A percentile compares a stretch with the other conserved stretches of the same genome.
These are phyloP conservation scores for Aphelinus certus DNA, from an alignment of 1,140 invertebrate species.

Conservation along the genomic window DNA sequence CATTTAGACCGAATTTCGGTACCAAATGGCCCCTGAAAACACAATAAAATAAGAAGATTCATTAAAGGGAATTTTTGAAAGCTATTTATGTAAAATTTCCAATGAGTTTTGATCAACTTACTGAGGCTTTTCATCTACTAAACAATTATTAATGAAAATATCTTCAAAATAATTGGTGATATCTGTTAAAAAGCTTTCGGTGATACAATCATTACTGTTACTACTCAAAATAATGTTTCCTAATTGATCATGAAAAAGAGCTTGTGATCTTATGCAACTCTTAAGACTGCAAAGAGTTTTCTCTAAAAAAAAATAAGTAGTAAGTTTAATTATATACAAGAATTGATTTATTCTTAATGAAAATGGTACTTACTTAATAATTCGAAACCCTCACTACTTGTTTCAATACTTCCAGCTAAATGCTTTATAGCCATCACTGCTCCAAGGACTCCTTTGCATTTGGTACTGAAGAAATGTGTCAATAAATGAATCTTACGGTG, in stretches of 20 bases:
- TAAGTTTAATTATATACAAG: conserved; percentile 1
- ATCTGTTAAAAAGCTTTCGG: conserved; percentile 69
- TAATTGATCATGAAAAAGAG: conserved; percentile 80
- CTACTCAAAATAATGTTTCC: conserved; percentile 66
- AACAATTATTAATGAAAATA: conserved; percentile 65
- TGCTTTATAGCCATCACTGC: conserved; percentile 66
- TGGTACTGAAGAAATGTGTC: conserved; percentile 52
- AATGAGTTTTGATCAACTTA: conserved; percentile 15
- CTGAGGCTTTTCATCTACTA: conserved; percentile 41
- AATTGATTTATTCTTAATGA: neutral
- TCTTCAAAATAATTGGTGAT: conserved; percentile 71
- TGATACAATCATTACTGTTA: conserved; percentile 60
- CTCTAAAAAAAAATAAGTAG: conserved; percentile 50
- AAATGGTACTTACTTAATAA: conserved; percentile 51
- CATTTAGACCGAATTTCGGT: conserved; percentile 52
- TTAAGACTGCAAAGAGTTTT: conserved; percentile 55
- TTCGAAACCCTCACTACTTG: conserved; percentile 48
- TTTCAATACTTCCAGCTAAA: conserved; percentile 52
- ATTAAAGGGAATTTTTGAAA: too few relatives aligned
- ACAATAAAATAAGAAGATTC: neutral
- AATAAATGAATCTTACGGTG: too few relatives aligned
- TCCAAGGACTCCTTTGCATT: conserved; percentile 63
- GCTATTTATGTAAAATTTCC: neutral
- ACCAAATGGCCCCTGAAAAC: conserved; percentile 45
- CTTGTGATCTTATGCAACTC: conserved; percentile 61